Evolutionary conservation across 2,888 invertebrate genomes (phyloP), one percentile per base, ranked within the genome.

Genomic region (Hypomecis atomaria): DNA sequence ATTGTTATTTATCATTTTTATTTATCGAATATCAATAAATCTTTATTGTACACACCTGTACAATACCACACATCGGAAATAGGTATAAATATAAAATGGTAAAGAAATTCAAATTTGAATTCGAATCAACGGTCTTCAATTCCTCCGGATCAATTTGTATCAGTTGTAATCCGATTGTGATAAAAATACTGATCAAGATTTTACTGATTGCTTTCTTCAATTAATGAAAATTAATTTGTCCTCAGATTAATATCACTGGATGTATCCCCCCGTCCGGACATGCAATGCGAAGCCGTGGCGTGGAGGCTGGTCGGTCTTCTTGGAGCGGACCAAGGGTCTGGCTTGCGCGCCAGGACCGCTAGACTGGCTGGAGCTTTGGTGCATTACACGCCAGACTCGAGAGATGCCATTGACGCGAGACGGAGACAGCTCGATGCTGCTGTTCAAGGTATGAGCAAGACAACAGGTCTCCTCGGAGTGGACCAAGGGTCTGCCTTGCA

Each of bases 281-380:
- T 96, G 49, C 95, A 95, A 77, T 95, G 96, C 62, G 98, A 98
- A 78, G 94, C 96, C 44, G 96, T 98, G 4, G 94, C 97, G 9
- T 97, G 97, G 97, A 95, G 97, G 67, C 93, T 98, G 79, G 97
- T 98, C 6, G 95, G 96, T 49, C 94, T 98, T 45, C 96, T 98
- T 72, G 92, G 91, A 0, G 84, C 80, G 7, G 89, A 89, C 65
- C 90, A 95, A 75, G 95, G 95, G 65, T 92, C 94, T 0, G 94
- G 94, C 0, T 85, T 95, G 11, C 92, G 95, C 34, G 94, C 95
- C 64, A 92, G 95, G 74, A 95, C 95, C 52, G 86, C 93, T 0
- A 90, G 94, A 63, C 87, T 96, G 38, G 93, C 95, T 0, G 93
- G 93, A 61, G 93, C 94, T 0, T 80, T 96, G 66, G 92, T 93